These are phyloP conservation scores for Cheilosia pagana DNA, from an alignment of 2,888 invertebrate species.

Conservation along the genomic window DNA sequence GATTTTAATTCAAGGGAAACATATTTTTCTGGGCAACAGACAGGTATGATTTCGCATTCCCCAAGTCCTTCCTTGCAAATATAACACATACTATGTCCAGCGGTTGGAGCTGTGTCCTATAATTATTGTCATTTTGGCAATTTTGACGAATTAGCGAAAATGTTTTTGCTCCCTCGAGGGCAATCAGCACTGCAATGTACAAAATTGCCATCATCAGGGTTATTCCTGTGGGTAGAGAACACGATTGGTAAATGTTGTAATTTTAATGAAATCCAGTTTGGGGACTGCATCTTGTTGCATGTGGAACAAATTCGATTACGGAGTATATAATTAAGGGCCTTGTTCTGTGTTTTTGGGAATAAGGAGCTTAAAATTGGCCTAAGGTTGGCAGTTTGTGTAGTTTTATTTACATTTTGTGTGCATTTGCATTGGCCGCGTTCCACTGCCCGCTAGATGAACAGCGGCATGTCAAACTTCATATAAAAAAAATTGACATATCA, in stretches of 20 bases:
- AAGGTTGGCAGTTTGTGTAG: background rate
- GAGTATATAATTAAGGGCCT: slow-evolving; percentile 32
- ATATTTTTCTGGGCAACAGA: background rate
- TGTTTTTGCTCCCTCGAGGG: slow-evolving; percentile 29
- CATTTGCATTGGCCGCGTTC: slow-evolving; percentile 3
- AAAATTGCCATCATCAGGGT: slow-evolving; percentile 34
- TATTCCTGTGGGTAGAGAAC: slow-evolving; percentile 15
- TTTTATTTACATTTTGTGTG: background rate
- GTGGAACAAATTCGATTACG: slow-evolving; percentile 30
- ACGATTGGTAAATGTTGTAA: slow-evolving; percentile 24
- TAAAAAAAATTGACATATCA: too few species aligned
- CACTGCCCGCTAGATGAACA: too few species aligned
- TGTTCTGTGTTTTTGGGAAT: slow-evolving; percentile 2
- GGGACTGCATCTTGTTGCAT: slow-evolving; percentile 10
- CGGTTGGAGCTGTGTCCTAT: slow-evolving; percentile 24
- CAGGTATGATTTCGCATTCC: background rate
- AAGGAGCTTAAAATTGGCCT: slow-evolving; percentile 1
- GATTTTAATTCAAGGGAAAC: background rate
- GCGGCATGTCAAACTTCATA: too few species aligned
- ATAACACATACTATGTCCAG: background rate
- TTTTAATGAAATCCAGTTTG: slow-evolving; percentile 27
- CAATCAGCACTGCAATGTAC: slow-evolving; percentile 21
- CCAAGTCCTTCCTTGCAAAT: background rate
- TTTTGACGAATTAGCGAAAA: slow-evolving; percentile 69
- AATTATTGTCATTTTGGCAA: slow-evolving; percentile 68